A percentile compares a stretch with the other conserved stretches of the same genome.
Evolutionary conservation across 1,140 invertebrate genomes (phyloP).

Genomic region (Eupeodes corollae): DNA sequence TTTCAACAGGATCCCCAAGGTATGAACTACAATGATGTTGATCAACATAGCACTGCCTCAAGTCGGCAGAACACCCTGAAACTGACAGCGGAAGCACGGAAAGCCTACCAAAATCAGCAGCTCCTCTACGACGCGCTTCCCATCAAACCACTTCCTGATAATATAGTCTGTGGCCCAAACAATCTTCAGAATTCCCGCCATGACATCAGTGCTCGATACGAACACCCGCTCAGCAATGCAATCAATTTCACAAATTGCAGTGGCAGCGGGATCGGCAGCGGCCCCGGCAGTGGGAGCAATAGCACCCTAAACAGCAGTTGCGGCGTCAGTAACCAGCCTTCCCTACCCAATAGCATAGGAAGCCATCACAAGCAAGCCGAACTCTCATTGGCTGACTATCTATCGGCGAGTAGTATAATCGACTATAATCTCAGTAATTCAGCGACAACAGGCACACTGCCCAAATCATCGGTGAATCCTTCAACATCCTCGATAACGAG

Average conservation of each 20-base stretch:
- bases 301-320: slow-evolving; percentile 9
- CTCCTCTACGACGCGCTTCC: slow-evolving; percentile 29
- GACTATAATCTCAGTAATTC: slow-evolving; percentile 33
- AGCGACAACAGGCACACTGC: slow-evolving; percentile 14
- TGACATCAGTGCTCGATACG: slow-evolving; percentile 27
- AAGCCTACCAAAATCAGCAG: slow-evolving; percentile 20
- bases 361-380: slow-evolving; percentile 17
- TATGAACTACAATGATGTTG: slow-evolving; percentile 7
- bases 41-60: slow-evolving; percentile 30
- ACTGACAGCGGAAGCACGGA: slow-evolving; percentile 20
- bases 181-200: slow-evolving; percentile 4
- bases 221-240: slow-evolving; percentile 26
- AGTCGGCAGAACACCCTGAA: slow-evolving; percentile 32
- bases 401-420: slow-evolving; percentile 33
- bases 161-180: too few species aligned
- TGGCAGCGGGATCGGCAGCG: too few species aligned
- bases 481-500: slow-evolving; percentile 25
- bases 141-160: slow-evolving; percentile 3
- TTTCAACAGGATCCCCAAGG: slow-evolving; percentile 15
- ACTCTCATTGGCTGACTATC: slow-evolving; percentile 27
- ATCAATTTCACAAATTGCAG: slow-evolving; percentile 1
- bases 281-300: slow-evolving; percentile 4
- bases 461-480: slow-evolving; percentile 14
- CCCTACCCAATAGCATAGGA: slow-evolving; percentile 2
- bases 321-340: slow-evolving; percentile 6